Evolutionary conservation across 2,888 invertebrate genomes (phyloP).

Genomic region (Rotaria magnacalcarata): DNA sequence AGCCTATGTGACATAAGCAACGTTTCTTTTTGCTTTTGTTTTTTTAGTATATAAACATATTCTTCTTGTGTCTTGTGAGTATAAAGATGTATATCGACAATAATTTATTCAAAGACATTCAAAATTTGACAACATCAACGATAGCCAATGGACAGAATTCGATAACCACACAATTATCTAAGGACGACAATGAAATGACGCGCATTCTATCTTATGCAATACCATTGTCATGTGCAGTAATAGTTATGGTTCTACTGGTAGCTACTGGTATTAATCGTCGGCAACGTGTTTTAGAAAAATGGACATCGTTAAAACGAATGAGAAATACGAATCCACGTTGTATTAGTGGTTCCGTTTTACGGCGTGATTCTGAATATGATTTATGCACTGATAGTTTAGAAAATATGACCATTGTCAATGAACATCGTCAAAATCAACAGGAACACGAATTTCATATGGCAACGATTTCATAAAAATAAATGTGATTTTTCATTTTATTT

Average conservation of each 20-base stretch:
- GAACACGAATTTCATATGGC: neutral
- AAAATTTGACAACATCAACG: neutral
- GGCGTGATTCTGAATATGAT: conserved; percentile 16
- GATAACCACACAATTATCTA: neutral
- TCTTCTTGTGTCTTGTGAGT: neutral
- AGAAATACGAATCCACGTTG: conserved; percentile 3
- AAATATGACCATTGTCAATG: neutral
- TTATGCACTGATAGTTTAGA: neutral
- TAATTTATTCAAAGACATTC: neutral
- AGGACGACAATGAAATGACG: neutral
- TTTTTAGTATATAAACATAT: neutral
- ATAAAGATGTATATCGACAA: neutral
- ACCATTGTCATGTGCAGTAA: neutral
- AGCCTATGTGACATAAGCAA: neutral
- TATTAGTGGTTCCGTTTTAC: neutral
- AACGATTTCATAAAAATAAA: neutral
- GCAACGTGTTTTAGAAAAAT: neutral
- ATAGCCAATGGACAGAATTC: neutral
- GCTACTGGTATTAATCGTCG: neutral
- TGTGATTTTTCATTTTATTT: neutral
- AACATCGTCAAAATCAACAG: neutral
- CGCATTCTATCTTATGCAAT: neutral
- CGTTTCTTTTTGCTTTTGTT: neutral
- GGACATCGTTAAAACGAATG: conserved; percentile 26
- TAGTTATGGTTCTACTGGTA: neutral